Base-by-base conservation (phyloP, 2,113 vertebrate genomes). In the Chaetodon auriga region DNA sequence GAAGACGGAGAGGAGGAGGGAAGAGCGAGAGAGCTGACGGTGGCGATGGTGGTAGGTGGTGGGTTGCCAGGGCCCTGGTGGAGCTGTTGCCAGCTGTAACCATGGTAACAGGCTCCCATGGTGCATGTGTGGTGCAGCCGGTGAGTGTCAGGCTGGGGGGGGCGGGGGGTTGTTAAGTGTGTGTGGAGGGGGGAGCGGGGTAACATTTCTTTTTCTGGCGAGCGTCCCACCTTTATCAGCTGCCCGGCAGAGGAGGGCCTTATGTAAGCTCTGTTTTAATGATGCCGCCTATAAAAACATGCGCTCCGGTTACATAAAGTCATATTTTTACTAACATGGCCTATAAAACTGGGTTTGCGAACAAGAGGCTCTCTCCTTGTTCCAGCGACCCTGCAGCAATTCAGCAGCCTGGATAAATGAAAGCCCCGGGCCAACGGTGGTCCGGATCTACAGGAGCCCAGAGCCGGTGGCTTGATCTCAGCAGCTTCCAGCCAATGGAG, bases 101-200 rank as follows among this genome's bases (percentile, higher is more conserved):
- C 92, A 95, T 93, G 91, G 95, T 81, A 95, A 95, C 94, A 90
- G 83, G 89, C 82, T 93, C 94, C 92, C 78, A 75, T 80, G 85
- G 91, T 83, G 90, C 77, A 72, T 89, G 80, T 92, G 69, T 81
- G 76, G 85, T 90, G 82, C 87, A 82, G 89, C 80, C 80, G 35
- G 81, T 58, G 78, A 70, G 86, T 63, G 70, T 81, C 74, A 71
- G 82, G 51, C 60, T 62, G 74, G 72, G 76, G 79, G 75, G 30
- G 71, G 87, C 82, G 75, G 88, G 60, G 76, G 71, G 87, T 82
- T 82, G 86, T 75, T 63, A 85, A 51, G 66, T 78, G 71, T 75
- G 77, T 76, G 76, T 51, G 57, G 48, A 46, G 73, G 78, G 49
- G 61, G 76, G 74, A 23, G 65, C n/a, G 7, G 79, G 62, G 53